Evolutionary conservation across 2,888 invertebrate genomes (phyloP).

Genomic region (Ypsolopha scabrella): DNA sequence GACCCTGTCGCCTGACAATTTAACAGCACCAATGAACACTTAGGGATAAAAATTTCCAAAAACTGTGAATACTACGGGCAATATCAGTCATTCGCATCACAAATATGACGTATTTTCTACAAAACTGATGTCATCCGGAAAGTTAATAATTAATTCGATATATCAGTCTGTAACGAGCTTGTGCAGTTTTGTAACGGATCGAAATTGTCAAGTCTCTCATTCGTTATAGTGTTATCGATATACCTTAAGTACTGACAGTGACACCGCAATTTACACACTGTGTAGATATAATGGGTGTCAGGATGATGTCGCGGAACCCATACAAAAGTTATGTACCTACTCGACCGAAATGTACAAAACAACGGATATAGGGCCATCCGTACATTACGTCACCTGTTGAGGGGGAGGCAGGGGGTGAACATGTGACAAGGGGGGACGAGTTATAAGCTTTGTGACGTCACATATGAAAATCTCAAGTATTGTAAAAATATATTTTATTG

Average conservation of each 20-base stretch:
- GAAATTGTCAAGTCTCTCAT: slow-evolving; percentile 4
- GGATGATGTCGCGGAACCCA: too few species aligned
- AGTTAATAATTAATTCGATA: not conserved
- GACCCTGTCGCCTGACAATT: slow-evolving; percentile 50
- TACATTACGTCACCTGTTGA: too few species aligned
- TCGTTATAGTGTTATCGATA: not conserved
- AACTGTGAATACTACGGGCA: not conserved
- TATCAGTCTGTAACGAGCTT: not conserved
- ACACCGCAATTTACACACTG: slow-evolving; percentile 24
- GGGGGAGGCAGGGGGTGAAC: too few species aligned
- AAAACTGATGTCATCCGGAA: not conserved
- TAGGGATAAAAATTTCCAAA: slow-evolving; percentile 19
- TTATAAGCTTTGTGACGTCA: too few species aligned
- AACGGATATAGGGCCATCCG: too few species aligned
- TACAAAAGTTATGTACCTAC: too few species aligned
- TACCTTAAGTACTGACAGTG: slow-evolving; percentile 27
- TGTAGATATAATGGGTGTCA: not conserved
- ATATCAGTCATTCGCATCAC: slow-evolving; percentile 1
- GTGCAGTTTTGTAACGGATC: not conserved
- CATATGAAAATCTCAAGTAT: too few species aligned
- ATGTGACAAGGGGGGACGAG: too few species aligned
- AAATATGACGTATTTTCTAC: not conserved
- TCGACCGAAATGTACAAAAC: too few species aligned
- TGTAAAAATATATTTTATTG: too few species aligned
- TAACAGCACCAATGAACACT: slow-evolving; percentile 59